phyloP scores from a whole-genome alignment of 2,113 vertebrate genomes.

The Poeciliopsis retropinna region DNA sequence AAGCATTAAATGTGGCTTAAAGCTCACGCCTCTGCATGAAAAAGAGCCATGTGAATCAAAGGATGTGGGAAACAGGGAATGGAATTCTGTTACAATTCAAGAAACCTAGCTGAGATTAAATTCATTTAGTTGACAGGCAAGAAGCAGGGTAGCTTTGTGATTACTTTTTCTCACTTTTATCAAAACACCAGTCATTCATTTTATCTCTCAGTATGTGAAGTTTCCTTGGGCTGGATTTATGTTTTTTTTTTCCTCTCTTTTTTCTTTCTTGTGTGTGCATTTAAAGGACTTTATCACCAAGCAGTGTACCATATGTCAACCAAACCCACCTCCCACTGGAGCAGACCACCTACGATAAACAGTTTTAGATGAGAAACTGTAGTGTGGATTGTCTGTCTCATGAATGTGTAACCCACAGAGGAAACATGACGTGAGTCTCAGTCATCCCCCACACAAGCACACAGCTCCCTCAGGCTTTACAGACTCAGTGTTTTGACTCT shows the following conservation, averaged over 20 bases:
- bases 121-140: conserved; percentile 52
- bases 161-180: conserved; percentile 38
- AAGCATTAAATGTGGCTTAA: conserved; percentile 52
- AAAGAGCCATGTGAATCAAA: conserved; percentile 24
- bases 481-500: conserved; percentile 48
- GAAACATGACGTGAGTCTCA: conserved; percentile 56
- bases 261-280: neutral
- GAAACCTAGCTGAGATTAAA: conserved; percentile 33
- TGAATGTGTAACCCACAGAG: conserved; percentile 39
- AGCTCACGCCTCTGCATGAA: conserved; percentile 34
- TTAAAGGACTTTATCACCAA: conserved; percentile 61
- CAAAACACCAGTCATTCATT: conserved; percentile 61
- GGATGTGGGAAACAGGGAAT: conserved; percentile 68
- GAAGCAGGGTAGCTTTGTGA: conserved; percentile 33
- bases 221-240: conserved; percentile 47
- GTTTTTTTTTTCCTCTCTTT: neutral
- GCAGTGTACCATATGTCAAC: conserved; percentile 53
- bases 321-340: conserved; percentile 57
- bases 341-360: conserved; percentile 65
- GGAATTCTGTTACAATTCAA: conserved; percentile 60
- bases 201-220: conserved; percentile 51
- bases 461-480: conserved; percentile 40
- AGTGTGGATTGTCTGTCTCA: conserved; percentile 50
- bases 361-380: conserved; percentile 39
- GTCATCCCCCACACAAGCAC: conserved; percentile 38